Evolutionary conservation across 2,113 vertebrate genomes (phyloP), one percentile per base, ranked within the genome.

Genomic region (Eublepharis macularius): DNA sequence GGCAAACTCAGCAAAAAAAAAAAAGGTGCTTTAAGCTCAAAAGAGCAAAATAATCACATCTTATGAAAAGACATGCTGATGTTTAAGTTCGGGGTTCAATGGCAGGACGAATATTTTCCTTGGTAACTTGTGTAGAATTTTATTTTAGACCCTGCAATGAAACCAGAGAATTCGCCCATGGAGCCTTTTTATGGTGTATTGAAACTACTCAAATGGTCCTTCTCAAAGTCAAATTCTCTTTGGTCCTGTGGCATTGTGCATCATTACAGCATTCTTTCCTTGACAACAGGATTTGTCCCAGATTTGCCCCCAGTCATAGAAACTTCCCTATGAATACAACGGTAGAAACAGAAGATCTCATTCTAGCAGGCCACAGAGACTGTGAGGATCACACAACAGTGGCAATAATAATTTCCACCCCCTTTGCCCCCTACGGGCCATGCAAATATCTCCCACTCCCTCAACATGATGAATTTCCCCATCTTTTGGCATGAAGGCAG

Each of bases 61-160:
- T 80, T 73, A 80, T 36, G 73, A 81, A 80, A 66, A 88, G 63
- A 85, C 49, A 77, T 36, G n/a, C 43, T 84, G 24, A 10, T 9
- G 34, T 82, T 73, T 60, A 63, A 75, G 49, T 76, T 85, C 77
- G n/a, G 85, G 21, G 11, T 81, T 83, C 63, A 83, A 29, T 51
- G 49, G 19, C 43, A 88, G 45, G 78, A 77, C 79, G 90, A 86
- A 76, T 87, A 65, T 76, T 85, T 68, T 87, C 76, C 75, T 76
- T 69, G 60, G 10, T 41, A 77, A 19, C 49, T 88, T 92, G 51
- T 84, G 19, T 69, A 80, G 34, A 29, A n/a, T 65, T 85, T 90
- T 82, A 39, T 73, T 86, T 29, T 85, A 49, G 68, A 84, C 26
- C 79, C 90, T 87, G 88, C 47, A 43, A 2, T 3, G 68, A 11